Base-by-base conservation (phyloP, 2,888 invertebrate genomes). In the Disparrhopalites patrizii region DNA sequence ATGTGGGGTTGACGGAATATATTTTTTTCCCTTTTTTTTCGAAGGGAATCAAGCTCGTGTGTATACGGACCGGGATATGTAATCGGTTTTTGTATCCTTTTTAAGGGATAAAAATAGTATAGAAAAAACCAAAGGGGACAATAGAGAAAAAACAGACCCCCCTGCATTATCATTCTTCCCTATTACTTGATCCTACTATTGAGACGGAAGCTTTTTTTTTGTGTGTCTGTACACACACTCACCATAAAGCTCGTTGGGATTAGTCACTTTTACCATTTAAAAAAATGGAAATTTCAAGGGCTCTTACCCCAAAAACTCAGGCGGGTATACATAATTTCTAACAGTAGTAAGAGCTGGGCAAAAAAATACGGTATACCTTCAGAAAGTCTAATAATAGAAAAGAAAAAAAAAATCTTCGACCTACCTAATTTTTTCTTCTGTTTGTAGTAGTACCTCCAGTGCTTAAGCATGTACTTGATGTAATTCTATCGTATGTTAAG, bases 121-220 rank as follows among this genome's bases (percentile, higher is more conserved):
- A 61, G 31, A 50, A 50, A 36, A 30, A 52, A 47, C 51, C 27
- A 27, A 20, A 36, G n/a, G 36, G 20, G 3, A 50, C 31, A 61
- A 61, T n/a, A 47, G 60, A 50, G 60, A 61, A 61, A 61, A 61
- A 61, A 61, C 60, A 61, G 60, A 61, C 50, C 60, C 50, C 43
- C 60, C 25, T 36, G 36, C 36, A 57, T 38, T 57, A 57, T 38
- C 36, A 58, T 43, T 58, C 47, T 40, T 40, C 23, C 25, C 8
- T 4, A 40, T 47, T 7, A 43, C 25, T 58, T 38, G 38, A 58
- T 47, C 27, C 58, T 3, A 43, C 30, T 47, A 30, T 47, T 47
- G 47, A 47, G 25, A 47, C 25, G 13, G 20, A 18, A 47, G 40
- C 40, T 40, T 40, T 40, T 40, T 40, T 40, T 3, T 40, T n/a